Conservation (phyloP, 30 jellyfish, hydroid and myxozoan species). For the Catostylus mosaicus region DNA sequence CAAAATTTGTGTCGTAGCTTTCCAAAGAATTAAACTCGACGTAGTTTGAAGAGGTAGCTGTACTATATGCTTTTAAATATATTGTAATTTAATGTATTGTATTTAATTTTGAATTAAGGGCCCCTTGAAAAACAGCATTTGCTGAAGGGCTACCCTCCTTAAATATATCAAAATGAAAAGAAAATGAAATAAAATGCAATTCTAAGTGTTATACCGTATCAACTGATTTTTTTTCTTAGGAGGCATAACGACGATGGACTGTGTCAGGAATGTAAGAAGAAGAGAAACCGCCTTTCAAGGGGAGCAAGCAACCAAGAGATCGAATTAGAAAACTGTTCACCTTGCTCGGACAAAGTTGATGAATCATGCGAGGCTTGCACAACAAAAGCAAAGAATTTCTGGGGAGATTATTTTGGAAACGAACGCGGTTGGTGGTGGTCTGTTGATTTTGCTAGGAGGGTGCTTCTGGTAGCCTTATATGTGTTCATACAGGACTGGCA, state of each 20-base stretch:
- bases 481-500: constrained; percentile 74
- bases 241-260: background rate
- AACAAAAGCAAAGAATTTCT: background rate
- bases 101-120: too few relatives aligned
- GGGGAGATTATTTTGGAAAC: constrained; percentile 37
- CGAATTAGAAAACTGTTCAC: constrained; percentile 31
- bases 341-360: constrained; percentile 37
- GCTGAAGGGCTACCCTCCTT: too few relatives aligned
- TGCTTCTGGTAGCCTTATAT: constrained; percentile 35
- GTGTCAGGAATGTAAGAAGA: background rate
- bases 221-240: background rate
- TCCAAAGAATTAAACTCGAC: too few relatives aligned
- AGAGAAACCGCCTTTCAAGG: background rate
- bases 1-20: too few relatives aligned
- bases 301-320: background rate
- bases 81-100: too few relatives aligned
- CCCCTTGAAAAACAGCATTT: too few relatives aligned
- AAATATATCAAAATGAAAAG: too few relatives aligned
- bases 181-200: too few relatives aligned
- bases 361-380: constrained; percentile 28
- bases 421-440: constrained; percentile 82
- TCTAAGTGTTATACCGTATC: too few relatives aligned
- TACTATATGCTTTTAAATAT: too few relatives aligned
- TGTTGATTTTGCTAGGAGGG: constrained; percentile 53
- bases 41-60: too few relatives aligned